Evolutionary conservation across 2,797 vertebrate species (phyloP).

Genomic region (Periparus ater): DNA sequence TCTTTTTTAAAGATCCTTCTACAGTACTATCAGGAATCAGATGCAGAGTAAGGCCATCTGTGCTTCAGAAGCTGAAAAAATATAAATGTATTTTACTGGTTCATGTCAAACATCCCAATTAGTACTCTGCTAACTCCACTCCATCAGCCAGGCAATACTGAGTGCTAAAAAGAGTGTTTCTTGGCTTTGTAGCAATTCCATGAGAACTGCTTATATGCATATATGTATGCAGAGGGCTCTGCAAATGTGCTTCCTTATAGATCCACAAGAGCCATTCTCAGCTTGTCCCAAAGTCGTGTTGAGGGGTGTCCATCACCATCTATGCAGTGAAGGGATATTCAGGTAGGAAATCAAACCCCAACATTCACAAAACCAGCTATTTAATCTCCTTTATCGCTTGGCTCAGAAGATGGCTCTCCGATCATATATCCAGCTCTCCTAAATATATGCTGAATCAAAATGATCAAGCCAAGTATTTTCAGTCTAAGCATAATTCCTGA

Average conservation of each 20-base stretch:
- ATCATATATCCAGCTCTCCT: not conserved
- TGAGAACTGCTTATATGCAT: not conserved
- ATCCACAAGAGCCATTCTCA: not conserved
- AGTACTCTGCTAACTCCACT: not conserved
- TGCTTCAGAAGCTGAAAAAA: not conserved
- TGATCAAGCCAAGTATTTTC: not conserved
- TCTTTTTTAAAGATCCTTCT: slow-evolving; percentile 1
- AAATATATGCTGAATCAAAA: not conserved
- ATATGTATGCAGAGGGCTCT: not conserved
- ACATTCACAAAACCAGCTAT: not conserved
- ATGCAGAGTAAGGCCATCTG: slow-evolving; percentile 18
- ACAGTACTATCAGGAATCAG: not conserved
- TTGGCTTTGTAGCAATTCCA: not conserved
- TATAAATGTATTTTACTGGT: not conserved
- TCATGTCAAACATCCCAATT: slow-evolving; percentile 19
- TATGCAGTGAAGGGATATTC: not conserved
- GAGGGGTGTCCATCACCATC: not conserved
- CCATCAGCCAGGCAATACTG: not conserved
- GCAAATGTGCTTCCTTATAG: not conserved
- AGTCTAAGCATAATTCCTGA: not conserved
- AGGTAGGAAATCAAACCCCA: not conserved
- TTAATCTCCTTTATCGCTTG: not conserved
- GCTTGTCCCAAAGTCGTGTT: not conserved
- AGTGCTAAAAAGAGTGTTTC: not conserved
- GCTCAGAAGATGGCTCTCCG: not conserved